A percentile compares a stretch with the other conserved stretches of the same genome.
Conservation (phyloP, 2,888 invertebrate species). For the Pasiphila rectangulata region DNA sequence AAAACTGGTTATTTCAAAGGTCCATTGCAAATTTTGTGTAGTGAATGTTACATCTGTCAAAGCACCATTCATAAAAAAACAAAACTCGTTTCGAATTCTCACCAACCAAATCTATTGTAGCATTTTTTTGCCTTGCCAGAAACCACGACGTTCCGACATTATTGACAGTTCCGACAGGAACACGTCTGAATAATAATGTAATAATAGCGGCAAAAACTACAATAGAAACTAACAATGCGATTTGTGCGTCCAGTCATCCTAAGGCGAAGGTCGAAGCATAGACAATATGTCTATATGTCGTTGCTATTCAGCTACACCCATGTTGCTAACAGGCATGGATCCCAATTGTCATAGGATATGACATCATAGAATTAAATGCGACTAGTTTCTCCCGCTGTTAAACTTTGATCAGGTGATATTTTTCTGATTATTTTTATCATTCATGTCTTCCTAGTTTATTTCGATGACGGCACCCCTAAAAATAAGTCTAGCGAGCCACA, state of each 20-base stretch:
- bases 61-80: constrained; percentile 1
- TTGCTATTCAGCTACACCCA: constrained; percentile 7
- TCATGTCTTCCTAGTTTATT: no score
- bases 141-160: constrained; percentile 19
- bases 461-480: no score
- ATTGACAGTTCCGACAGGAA: constrained; percentile 18
- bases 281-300: constrained; percentile 22
- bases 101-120: constrained; percentile 11
- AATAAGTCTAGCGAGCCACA: no score
- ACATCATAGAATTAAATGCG: background rate
- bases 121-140: constrained; percentile 11
- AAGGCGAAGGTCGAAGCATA: constrained; percentile 28
- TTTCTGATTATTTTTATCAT: no score
- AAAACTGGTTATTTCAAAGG: no score
- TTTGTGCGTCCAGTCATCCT: constrained; percentile 26
- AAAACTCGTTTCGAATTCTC: constrained; percentile 1
- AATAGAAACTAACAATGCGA: constrained; percentile 27
- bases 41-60: constrained; percentile 5
- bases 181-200: constrained; percentile 21
- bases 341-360: background rate
- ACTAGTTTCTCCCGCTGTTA: background rate
- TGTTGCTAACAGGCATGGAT: background rate
- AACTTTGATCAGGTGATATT: background rate
- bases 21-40: no score
- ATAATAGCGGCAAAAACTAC: constrained; percentile 27